These are phyloP conservation scores for Apamea anceps DNA, from an alignment of 2,888 invertebrate species.

Conservation along the genomic window DNA sequence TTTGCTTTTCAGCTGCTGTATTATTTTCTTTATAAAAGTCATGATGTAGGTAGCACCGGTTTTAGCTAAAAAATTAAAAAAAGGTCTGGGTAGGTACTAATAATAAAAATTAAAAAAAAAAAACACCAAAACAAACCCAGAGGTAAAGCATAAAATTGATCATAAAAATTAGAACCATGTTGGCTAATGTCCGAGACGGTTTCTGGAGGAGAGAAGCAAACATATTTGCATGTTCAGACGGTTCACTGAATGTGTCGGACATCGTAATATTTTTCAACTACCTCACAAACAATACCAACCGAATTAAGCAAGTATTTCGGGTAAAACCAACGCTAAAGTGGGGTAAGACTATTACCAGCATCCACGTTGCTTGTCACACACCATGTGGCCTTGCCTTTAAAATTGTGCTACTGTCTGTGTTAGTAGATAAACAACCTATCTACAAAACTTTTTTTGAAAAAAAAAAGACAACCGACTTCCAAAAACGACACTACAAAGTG, in stretches of 20 bases:
- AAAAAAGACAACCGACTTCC: too few relatives aligned
- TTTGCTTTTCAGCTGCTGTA: slow-evolving; percentile 93
- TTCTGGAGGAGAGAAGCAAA: not conserved
- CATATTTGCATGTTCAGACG: not conserved
- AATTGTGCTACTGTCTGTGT: not conserved
- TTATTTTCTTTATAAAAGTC: slow-evolving; percentile 78
- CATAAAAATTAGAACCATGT: not conserved
- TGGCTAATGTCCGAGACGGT: not conserved
- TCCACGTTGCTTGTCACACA: not conserved
- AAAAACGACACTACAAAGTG: too few relatives aligned
- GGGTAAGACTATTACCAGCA: not conserved
- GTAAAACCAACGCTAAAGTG: not conserved
- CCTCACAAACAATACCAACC: not conserved
- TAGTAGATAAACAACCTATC: not conserved
- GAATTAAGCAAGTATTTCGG: not conserved
- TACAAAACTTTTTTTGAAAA: too few relatives aligned
- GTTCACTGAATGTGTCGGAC: not conserved
- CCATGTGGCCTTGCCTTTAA: not conserved
- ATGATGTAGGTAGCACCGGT: slow-evolving; percentile 69
- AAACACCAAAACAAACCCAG: not conserved
- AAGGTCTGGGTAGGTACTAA: not conserved
- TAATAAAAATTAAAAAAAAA: not conserved
- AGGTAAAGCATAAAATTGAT: not conserved
- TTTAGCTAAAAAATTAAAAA: slow-evolving; percentile 73
- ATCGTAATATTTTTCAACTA: not conserved